phyloP scores from a whole-genome alignment of 2,888 invertebrate species.

The Tuberolachnus salignus region DNA sequence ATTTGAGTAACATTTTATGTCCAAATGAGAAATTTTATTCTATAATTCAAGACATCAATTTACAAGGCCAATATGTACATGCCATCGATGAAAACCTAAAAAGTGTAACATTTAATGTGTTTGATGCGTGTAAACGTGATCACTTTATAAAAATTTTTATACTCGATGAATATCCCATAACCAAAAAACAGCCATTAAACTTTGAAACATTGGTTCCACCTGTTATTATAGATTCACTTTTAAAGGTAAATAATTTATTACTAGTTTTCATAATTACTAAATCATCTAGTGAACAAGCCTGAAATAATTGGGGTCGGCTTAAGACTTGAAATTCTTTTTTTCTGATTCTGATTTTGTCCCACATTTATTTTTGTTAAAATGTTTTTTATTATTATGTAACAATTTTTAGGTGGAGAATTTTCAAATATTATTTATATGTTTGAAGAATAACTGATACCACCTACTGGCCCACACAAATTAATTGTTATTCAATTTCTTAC shows the following conservation, averaged over 20 bases:
- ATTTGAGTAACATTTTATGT: neutral
- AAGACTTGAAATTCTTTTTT: too few relatives aligned
- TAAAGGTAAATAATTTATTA: constrained; percentile 24
- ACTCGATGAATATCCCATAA: constrained; percentile 13
- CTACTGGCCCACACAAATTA: too few relatives aligned
- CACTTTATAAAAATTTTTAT: constrained; percentile 45
- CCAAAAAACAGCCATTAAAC: neutral
- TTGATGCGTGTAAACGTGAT: neutral
- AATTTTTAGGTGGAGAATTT: too few relatives aligned
- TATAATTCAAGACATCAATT: constrained; percentile 23
- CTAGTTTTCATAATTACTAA: neutral
- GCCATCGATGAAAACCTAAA: constrained; percentile 23
- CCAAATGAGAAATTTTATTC: neutral
- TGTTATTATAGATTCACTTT: neutral
- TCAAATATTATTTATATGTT: too few relatives aligned
- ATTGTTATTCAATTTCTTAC: too few relatives aligned
- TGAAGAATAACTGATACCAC: too few relatives aligned
- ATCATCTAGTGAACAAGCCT: too few relatives aligned
- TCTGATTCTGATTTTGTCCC: too few relatives aligned
- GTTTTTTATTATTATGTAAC: too few relatives aligned
- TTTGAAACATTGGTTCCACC: constrained; percentile 36
- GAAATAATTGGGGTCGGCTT: too few relatives aligned
- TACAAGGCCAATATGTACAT: constrained; percentile 8
- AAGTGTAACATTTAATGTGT: constrained; percentile 25
- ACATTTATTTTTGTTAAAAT: too few relatives aligned